Percentiles rank a stretch among this genome's conserved stretches.
Conservation (phyloP, 2,797 vertebrate genomes). For the Malurus leucopterus region DNA sequence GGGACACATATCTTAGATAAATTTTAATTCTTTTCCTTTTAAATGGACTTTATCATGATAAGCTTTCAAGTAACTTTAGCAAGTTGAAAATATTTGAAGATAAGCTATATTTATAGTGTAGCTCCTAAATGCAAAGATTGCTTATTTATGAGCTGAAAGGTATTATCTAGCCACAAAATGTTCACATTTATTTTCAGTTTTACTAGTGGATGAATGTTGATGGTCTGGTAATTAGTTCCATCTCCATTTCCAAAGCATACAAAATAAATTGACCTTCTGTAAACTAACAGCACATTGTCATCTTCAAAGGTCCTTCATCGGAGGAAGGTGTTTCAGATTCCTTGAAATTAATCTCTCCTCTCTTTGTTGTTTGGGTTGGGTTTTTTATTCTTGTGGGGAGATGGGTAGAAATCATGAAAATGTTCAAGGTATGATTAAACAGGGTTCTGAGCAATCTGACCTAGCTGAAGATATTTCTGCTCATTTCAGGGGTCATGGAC, state of each 20-base stretch:
- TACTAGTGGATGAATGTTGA: not conserved
- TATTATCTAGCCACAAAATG: not conserved
- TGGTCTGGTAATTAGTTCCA: not conserved
- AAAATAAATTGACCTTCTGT: not conserved
- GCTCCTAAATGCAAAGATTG: not conserved
- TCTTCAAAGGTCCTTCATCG: not conserved
- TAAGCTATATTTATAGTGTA: slow-evolving; percentile 11
- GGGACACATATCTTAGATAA: slow-evolving; percentile 7
- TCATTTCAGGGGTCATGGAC: not conserved
- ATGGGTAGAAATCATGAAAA: not conserved
- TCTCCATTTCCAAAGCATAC: not conserved
- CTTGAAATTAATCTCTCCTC: not conserved
- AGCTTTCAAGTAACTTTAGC: slow-evolving; percentile 8
- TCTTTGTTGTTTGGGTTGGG: not conserved
- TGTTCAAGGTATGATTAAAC: not conserved
- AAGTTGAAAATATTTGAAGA: slow-evolving; percentile 26
- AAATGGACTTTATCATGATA: slow-evolving; percentile 20
- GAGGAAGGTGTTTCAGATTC: not conserved
- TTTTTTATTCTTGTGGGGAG: not conserved
- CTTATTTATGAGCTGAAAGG: slow-evolving; percentile 3
- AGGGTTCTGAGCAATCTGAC: not conserved
- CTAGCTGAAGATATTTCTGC: not conserved
- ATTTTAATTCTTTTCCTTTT: slow-evolving; percentile 32
- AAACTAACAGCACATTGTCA: not conserved
- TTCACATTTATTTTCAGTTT: not conserved